Conservation (phyloP, 2,888 invertebrate genomes). For the Polymixis flavicincta region DNA sequence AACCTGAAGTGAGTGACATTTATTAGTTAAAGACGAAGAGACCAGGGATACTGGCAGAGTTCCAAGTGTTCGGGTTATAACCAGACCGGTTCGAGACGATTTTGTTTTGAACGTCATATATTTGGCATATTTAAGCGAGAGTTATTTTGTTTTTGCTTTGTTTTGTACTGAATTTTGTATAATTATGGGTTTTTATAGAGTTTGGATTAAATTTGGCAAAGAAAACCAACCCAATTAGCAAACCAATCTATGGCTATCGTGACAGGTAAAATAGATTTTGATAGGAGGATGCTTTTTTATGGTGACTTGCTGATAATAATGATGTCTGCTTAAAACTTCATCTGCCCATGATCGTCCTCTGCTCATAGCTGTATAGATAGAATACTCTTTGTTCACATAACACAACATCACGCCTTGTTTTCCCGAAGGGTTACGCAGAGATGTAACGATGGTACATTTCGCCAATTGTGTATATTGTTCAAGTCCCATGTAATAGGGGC, state of each 20-base stretch:
- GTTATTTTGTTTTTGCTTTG: conserved; percentile 31
- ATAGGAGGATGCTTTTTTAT: not conserved
- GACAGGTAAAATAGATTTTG: not conserved
- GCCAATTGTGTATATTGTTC: too few species aligned
- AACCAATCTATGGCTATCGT: not conserved
- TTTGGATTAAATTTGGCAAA: not conserved
- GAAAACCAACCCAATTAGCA: too few species aligned
- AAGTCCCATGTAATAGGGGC: too few species aligned
- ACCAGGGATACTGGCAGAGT: conserved; percentile 46
- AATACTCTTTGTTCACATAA: too few species aligned
- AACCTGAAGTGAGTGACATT: conserved; percentile 61
- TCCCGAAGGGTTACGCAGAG: too few species aligned
- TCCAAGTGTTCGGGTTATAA: conserved; percentile 60
- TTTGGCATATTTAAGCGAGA: conserved; percentile 51
- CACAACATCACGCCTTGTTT: too few species aligned
- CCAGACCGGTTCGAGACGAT: conserved; percentile 58
- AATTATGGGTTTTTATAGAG: not conserved
- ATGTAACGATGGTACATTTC: too few species aligned
- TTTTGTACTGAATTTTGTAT: conserved; percentile 17
- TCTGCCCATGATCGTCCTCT: not conserved
- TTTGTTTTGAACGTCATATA: conserved; percentile 53
- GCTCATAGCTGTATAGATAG: not conserved
- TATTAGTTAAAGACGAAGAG: conserved; percentile 48
- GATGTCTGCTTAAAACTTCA: not conserved
- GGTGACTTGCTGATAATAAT: not conserved